Percentiles rank a stretch among this genome's conserved stretches.
Evolutionary conservation across 2,113 vertebrate genomes (phyloP).

Genomic region (Crotalus horridus): DNA sequence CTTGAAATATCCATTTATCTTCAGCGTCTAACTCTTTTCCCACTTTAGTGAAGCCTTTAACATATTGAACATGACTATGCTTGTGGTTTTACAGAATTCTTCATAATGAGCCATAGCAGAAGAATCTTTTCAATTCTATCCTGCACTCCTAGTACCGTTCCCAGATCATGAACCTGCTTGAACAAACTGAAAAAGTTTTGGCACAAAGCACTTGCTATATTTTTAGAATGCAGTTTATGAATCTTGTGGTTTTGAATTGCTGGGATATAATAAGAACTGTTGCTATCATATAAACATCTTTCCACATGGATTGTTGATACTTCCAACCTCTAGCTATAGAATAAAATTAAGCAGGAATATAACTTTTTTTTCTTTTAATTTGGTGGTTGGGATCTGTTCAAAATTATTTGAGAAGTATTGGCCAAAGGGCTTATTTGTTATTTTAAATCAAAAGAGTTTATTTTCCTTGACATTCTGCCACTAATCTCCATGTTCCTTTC

Average conservation of each 20-base stretch:
- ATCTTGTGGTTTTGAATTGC: background rate
- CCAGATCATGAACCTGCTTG: background rate
- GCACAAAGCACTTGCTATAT: background rate
- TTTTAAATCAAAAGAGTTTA: background rate
- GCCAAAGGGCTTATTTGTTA: background rate
- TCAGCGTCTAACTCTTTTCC: slow-evolving; percentile 39
- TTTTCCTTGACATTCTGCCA: background rate
- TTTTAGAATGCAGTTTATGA: background rate
- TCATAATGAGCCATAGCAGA: background rate
- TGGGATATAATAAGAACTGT: background rate
- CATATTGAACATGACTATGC: background rate
- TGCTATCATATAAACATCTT: background rate
- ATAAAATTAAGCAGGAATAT: background rate
- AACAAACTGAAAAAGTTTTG: background rate
- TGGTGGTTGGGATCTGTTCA: background rate
- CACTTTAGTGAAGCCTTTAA: slow-evolving; percentile 27
- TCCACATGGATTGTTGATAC: background rate
- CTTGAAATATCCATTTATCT: slow-evolving; percentile 57
- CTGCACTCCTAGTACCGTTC: background rate
- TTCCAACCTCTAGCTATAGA: background rate
- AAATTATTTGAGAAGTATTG: background rate
- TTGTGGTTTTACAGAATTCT: background rate
- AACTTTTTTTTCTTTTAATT: background rate
- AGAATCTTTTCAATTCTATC: background rate
- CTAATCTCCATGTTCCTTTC: background rate